phyloP scores from a whole-genome alignment of 2,797 vertebrate genomes.

The Lacerta agilis region DNA sequence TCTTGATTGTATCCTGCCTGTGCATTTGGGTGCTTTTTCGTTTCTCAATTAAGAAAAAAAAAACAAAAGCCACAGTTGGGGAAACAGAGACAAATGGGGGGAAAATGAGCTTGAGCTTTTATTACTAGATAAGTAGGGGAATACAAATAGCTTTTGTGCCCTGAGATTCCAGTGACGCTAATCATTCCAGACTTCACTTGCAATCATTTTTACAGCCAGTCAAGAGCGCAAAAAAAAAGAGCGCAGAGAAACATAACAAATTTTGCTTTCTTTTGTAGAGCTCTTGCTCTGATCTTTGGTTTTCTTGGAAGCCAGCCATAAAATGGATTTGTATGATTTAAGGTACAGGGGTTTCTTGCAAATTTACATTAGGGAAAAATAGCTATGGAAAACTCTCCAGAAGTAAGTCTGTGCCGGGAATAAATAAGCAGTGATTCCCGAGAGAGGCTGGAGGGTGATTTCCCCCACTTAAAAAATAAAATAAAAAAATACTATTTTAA shows the following conservation, averaged over 20 bases:
- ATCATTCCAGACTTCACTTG: constrained; percentile 29
- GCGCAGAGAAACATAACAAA: fast-evolving
- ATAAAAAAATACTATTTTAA: neutral
- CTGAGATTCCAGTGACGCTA: neutral
- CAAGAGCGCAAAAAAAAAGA: neutral
- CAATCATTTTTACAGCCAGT: neutral
- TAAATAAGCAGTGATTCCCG: neutral
- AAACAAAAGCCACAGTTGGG: constrained; percentile 32
- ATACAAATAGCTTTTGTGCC: constrained; percentile 27
- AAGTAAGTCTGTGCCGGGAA: neutral
- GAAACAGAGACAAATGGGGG: constrained; percentile 31
- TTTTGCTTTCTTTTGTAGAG: constrained; percentile 1
- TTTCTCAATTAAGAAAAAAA: constrained; percentile 23
- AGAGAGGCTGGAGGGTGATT: neutral
- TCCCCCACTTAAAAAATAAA: neutral
- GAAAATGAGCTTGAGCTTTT: neutral
- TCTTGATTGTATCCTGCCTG: neutral
- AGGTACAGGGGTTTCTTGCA: neutral
- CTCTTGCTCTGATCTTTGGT: neutral
- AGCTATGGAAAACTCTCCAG: neutral
- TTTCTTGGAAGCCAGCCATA: constrained; percentile 23
- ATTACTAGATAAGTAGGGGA: constrained; percentile 34
- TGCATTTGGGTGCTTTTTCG: neutral
- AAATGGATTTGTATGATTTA: constrained; percentile 20
- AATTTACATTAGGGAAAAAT: neutral